Conservation (phyloP, 1,140 invertebrate genomes). For the Lordiphosa collinella region DNA sequence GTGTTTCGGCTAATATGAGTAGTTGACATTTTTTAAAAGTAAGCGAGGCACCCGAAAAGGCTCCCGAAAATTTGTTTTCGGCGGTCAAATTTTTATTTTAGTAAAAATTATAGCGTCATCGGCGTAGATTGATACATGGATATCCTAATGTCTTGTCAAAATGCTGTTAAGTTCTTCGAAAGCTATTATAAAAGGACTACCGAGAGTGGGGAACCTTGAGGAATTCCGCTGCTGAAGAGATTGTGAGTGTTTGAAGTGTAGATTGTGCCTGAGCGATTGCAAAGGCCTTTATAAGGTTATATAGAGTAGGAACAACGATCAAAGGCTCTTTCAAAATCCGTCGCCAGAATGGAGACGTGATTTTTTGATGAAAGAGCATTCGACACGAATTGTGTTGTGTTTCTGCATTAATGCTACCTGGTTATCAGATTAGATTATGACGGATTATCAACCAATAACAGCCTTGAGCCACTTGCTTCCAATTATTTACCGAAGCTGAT, state of each 20-base stretch:
- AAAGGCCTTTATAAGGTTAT: too few species aligned
- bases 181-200: constrained; percentile 26
- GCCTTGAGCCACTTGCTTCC: too few species aligned
- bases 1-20: constrained; percentile 1
- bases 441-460: too few species aligned
- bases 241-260: constrained; percentile 4
- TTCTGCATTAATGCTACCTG: too few species aligned
- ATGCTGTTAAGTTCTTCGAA: constrained; percentile 24
- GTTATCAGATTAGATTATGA: too few species aligned
- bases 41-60: neutral
- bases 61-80: neutral
- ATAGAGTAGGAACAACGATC: constrained; percentile 9
- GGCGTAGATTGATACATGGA: constrained; percentile 17
- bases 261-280: too few species aligned
- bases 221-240: constrained; percentile 22
- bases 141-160: constrained; percentile 11
- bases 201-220: constrained; percentile 29
- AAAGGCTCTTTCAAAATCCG: constrained; percentile 16
- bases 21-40: constrained; percentile 9
- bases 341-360: too few species aligned
- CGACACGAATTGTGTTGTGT: too few species aligned
- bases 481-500: too few species aligned
- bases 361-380: too few species aligned
- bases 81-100: constrained; percentile 6
- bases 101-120: constrained; percentile 19